Conservation (phyloP, 2,797 vertebrate species). For the Tachyglossus aculeatus region DNA sequence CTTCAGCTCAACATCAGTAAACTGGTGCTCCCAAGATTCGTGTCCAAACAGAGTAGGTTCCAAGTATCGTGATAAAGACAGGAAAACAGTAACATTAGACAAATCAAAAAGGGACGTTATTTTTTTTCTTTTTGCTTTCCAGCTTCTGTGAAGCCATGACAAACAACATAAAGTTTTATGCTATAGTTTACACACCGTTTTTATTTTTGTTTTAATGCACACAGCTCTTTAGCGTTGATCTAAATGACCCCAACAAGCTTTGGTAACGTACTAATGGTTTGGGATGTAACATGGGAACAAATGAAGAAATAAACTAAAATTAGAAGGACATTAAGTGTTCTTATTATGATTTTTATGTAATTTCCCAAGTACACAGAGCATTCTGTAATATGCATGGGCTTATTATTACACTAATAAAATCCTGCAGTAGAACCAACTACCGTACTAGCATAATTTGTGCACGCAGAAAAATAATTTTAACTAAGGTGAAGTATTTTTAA, state of each 20-base stretch:
- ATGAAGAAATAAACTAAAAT: conserved; percentile 54
- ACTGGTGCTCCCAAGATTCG: too few relatives aligned
- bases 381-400: conserved; percentile 36
- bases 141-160: neutral
- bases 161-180: neutral
- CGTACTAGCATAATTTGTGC: conserved; percentile 13
- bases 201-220: neutral
- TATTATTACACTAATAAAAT: conserved; percentile 25
- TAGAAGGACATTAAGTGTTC: conserved; percentile 39
- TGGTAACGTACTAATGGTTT: neutral
- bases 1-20: neutral
- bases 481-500: conserved; percentile 24
- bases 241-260: neutral
- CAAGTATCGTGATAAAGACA: neutral
- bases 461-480: conserved; percentile 17
- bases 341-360: conserved; percentile 45
- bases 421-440: conserved; percentile 5
- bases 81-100: neutral
- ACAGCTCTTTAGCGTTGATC: neutral
- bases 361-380: conserved; percentile 36
- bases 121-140: too few relatives aligned
- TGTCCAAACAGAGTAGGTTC: neutral
- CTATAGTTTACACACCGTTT: neutral
- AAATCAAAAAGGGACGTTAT: neutral
- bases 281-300: conserved; percentile 6